These are phyloP conservation scores for Aphelocoma californica DNA, from an alignment of 2,797 vertebrate species.

Conservation along the genomic window DNA sequence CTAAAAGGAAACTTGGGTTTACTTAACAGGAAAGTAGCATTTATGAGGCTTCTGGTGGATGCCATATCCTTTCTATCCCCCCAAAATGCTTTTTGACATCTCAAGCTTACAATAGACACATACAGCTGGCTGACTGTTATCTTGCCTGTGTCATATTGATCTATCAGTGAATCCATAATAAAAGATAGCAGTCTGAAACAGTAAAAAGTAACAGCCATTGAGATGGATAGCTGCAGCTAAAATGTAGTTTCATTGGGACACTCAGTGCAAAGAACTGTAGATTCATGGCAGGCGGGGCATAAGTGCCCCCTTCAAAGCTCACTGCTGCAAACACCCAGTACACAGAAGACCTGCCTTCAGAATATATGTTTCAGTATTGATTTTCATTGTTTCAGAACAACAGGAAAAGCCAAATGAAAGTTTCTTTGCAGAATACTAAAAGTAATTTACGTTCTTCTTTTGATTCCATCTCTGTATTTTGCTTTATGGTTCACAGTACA, in stretches of 20 bases:
- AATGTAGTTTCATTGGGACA: constrained; percentile 71
- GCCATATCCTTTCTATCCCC: constrained; percentile 1
- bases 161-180: constrained; percentile 76
- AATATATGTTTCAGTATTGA: constrained; percentile 76
- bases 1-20: constrained; percentile 47
- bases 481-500: constrained; percentile 77
- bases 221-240: constrained; percentile 69
- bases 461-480: constrained; percentile 76
- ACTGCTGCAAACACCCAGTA: constrained; percentile 66
- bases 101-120: constrained; percentile 67
- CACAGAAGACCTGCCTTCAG: constrained; percentile 71
- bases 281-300: constrained; percentile 63
- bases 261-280: constrained; percentile 72
- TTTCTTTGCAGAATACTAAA: constrained; percentile 76
- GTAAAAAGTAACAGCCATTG: constrained; percentile 73
- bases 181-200: constrained; percentile 68
- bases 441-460: constrained; percentile 77
- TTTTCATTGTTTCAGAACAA: constrained; percentile 78
- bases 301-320: constrained; percentile 74
- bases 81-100: constrained; percentile 59
- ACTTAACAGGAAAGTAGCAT: constrained; percentile 52
- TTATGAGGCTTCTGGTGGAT: constrained; percentile 46
- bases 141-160: constrained; percentile 77
- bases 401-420: constrained; percentile 76
- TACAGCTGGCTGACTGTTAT: constrained; percentile 76